A percentile compares a stretch with the other conserved stretches of the same genome.
Evolutionary conservation across 2,888 invertebrate genomes (phyloP).

Genomic region (Maniola hyperantus): DNA sequence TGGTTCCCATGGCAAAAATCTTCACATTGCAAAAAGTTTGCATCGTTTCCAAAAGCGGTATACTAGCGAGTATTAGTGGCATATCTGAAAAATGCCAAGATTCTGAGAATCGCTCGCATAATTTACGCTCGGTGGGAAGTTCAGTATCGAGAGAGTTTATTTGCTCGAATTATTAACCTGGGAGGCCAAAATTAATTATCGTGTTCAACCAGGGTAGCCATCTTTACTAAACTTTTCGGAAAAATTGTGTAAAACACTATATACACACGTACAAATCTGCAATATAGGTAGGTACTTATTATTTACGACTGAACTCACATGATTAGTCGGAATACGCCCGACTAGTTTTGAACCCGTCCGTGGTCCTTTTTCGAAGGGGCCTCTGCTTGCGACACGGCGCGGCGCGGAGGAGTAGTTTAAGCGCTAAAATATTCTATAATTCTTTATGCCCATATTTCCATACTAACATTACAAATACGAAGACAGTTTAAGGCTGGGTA

Average conservation of each 20-base stretch:
- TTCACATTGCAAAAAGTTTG: constrained; percentile 32
- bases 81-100: constrained; percentile 39
- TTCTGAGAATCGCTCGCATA: constrained; percentile 55
- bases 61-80: constrained; percentile 20
- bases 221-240: neutral
- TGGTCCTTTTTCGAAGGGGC: no score
- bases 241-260: neutral
- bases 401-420: no score
- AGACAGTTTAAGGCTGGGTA: no score
- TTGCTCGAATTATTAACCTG: constrained; percentile 61
- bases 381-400: no score
- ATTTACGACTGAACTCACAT: no score
- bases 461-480: no score
- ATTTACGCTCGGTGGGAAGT: constrained; percentile 59
- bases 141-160: constrained; percentile 50
- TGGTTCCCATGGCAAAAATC: constrained; percentile 28
- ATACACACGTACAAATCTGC: neutral
- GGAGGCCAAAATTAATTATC: constrained; percentile 68
- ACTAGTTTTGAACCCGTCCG: no score
- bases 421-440: no score
- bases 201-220: constrained; percentile 16
- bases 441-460: no score
- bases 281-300: no score
- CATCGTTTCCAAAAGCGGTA: constrained; percentile 30
- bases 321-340: no score